phyloP scores from a whole-genome alignment of 2,113 vertebrate genomes.

The Rousettus leschenaultii region DNA sequence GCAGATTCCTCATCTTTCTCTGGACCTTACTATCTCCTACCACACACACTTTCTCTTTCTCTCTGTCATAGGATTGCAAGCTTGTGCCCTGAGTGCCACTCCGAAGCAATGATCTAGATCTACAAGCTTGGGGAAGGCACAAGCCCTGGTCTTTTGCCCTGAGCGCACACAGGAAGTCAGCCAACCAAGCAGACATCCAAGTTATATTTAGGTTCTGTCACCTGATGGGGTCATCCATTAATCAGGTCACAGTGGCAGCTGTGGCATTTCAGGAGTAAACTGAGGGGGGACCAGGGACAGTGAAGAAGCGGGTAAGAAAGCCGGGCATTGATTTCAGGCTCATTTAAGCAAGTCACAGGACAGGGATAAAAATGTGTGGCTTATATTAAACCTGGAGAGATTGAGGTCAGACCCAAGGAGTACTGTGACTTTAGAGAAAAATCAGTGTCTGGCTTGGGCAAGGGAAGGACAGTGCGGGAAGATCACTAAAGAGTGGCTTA shows the following conservation, averaged over 20 bases:
- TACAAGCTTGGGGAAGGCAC: background rate
- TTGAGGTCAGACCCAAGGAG: background rate
- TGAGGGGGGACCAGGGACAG: background rate
- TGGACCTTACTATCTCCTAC: background rate
- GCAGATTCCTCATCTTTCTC: background rate
- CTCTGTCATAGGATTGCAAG: background rate
- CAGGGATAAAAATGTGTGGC: background rate
- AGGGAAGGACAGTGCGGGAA: background rate
- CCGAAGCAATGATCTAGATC: background rate
- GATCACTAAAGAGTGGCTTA: background rate
- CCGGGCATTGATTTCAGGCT: background rate
- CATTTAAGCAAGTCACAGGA: background rate
- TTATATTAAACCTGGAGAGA: background rate
- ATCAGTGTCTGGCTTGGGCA: background rate
- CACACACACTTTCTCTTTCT: background rate
- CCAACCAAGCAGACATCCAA: slow-evolving; percentile 15
- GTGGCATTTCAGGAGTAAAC: background rate
- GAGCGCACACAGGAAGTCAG: slow-evolving; percentile 34
- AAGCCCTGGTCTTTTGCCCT: slow-evolving; percentile 7
- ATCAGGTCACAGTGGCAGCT: slow-evolving; percentile 38
- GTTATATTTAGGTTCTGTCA: slow-evolving; percentile 69
- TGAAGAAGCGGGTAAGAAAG: background rate
- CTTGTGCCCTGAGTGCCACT: background rate
- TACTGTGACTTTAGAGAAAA: background rate
- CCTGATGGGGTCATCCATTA: slow-evolving; percentile 46